phyloP scores from a whole-genome alignment of 1,140 invertebrate species.

The Charaxes varanes region DNA sequence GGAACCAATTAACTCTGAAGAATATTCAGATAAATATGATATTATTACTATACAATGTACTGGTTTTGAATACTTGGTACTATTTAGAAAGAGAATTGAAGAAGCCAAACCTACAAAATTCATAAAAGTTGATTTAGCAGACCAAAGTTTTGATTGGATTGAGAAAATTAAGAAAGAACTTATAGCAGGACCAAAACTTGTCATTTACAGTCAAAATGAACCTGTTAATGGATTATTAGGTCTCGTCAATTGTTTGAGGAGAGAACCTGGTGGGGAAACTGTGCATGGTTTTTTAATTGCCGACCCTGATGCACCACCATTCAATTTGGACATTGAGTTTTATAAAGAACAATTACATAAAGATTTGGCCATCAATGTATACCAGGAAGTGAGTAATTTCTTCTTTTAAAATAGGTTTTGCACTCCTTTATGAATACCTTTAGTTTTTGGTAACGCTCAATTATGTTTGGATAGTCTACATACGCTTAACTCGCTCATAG shows the following conservation, averaged over 20 bases:
- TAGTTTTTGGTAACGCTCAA: too few relatives aligned
- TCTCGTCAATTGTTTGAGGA: too few relatives aligned
- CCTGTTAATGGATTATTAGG: too few relatives aligned
- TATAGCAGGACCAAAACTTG: slow-evolving; percentile 73
- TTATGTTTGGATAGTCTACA: too few relatives aligned
- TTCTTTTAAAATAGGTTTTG: too few relatives aligned
- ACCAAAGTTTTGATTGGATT: slow-evolving; percentile 53
- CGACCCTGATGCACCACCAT: too few relatives aligned
- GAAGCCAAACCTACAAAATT: slow-evolving; percentile 59
- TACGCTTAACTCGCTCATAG: too few relatives aligned
- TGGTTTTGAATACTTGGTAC: slow-evolving; percentile 55
- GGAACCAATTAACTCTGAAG: too few relatives aligned
- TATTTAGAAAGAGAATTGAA: slow-evolving; percentile 53
- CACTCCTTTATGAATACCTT: too few relatives aligned
- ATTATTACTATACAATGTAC: slow-evolving; percentile 59
- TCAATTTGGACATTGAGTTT: slow-evolving; percentile 81
- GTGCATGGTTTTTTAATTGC: too few relatives aligned
- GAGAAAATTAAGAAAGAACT: slow-evolving; percentile 71
- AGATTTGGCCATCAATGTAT: slow-evolving; percentile 88
- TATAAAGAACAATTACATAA: slow-evolving; percentile 79
- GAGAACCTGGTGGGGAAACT: too few relatives aligned
- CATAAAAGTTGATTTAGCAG: slow-evolving; percentile 39
- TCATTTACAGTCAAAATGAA: too few relatives aligned
- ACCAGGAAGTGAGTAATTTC: slow-evolving; percentile 75
- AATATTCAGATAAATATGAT: slow-evolving; percentile 43